Evolutionary conservation across 1,140 invertebrate species (phyloP), one percentile per base, ranked within the genome.

Genomic region (Lerema accius): DNA sequence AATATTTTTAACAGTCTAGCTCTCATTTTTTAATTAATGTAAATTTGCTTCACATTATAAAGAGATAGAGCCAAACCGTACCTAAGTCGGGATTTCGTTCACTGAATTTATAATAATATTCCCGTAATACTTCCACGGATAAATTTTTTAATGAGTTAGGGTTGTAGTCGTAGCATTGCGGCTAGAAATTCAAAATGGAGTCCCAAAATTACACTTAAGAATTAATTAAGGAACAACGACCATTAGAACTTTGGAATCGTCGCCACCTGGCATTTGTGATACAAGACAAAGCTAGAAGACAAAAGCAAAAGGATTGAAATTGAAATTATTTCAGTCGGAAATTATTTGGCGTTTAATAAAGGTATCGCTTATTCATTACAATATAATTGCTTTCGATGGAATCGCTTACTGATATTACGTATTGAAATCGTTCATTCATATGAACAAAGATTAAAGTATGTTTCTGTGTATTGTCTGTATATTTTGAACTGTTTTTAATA

Each of bases 101-200:
- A 28, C 53, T 48, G 45, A 73, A 70, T 73, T 68, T 68, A 61
- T 69, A 73, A 76, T 67, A 70, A 72, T 56, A 70, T 68, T 70
- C 48, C 40, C 48, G 51, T 48, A 69, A 72, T 65, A 67, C 50
- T 69, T 69, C 69, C 49, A 37, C 60, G 56, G 46, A 67, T 63
- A 58, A 69, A 65, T 67, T 68, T 76, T 76, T 72, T 76, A 76
- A 76, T 70, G 73, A 76, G 65, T 68, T 68, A 68, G 53, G 62
- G 43, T 53, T 40, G 50, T 65, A 58, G 42, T 53, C 32, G 49
- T 64, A 55, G 15, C 53, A 19, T 61, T 45, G 14, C 14, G 45
- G 48, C 35, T 48, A 14, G 14, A 42, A 51, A 66, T 40, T 59
- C 35, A 66, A 64, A 63, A 71, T 66, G 43, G 40, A 67, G 65